These are phyloP conservation scores for Quiscalus mexicanus DNA, from an alignment of 2,113 vertebrate genomes.

Conservation along the genomic window DNA sequence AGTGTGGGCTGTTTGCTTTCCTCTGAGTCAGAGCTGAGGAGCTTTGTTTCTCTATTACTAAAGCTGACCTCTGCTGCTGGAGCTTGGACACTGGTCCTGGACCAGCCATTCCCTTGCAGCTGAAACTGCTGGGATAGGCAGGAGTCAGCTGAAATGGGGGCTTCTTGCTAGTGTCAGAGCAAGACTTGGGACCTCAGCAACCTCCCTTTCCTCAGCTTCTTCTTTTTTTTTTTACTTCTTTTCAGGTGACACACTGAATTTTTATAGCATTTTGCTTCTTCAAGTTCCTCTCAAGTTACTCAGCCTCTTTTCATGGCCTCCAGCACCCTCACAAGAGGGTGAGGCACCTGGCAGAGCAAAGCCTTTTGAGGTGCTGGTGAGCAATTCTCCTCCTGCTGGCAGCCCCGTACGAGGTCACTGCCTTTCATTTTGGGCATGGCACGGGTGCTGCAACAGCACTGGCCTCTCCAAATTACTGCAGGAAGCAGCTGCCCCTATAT, in stretches of 20 bases:
- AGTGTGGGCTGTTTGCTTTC: not conserved
- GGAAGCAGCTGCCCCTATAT: not conserved
- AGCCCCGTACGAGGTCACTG: rapidly evolving
- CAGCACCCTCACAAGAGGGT: not conserved
- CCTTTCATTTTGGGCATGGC: not conserved
- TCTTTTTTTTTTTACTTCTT: not conserved
- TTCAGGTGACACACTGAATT: not conserved
- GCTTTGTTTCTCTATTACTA: not conserved
- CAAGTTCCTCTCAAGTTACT: not conserved
- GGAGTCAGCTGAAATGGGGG: not conserved
- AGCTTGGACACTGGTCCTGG: not conserved
- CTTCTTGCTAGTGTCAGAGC: not conserved
- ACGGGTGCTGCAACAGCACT: not conserved
- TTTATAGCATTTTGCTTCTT: not conserved
- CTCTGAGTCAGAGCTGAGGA: not conserved
- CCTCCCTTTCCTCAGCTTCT: not conserved
- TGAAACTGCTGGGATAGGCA: not conserved
- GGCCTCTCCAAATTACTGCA: not conserved
- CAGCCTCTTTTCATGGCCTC: not conserved
- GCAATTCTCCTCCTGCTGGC: not conserved
- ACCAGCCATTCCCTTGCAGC: not conserved
- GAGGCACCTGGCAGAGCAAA: not conserved
- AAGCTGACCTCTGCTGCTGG: not conserved
- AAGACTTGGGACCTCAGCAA: not conserved
- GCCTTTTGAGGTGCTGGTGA: not conserved